Evolutionary conservation across 2,888 invertebrate species (phyloP).

Genomic region (Vannuccia rotundouncinata): DNA sequence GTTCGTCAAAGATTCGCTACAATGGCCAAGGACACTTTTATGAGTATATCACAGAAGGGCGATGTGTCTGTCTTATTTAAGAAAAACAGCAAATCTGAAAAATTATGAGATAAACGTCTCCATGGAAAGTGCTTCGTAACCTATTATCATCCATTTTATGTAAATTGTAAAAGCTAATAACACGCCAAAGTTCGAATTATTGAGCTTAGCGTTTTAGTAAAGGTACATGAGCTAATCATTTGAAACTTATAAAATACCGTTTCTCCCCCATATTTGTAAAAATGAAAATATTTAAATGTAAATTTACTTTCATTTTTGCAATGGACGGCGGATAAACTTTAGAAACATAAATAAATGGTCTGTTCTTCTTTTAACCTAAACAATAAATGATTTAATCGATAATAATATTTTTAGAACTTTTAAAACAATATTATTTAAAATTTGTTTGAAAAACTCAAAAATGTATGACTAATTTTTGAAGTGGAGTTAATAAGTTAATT

Average conservation of each 20-base stretch:
- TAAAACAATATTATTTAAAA: too few relatives aligned
- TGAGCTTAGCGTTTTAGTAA: not conserved
- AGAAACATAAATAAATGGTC: too few relatives aligned
- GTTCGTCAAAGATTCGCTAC: not conserved
- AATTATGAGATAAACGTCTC: constrained; percentile 5
- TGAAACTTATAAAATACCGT: not conserved
- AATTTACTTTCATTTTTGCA: too few relatives aligned
- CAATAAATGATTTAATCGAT: too few relatives aligned
- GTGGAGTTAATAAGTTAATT: too few relatives aligned
- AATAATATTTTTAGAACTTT: too few relatives aligned
- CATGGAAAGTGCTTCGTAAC: constrained; percentile 11
- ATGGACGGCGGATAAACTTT: too few relatives aligned
- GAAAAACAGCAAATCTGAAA: not conserved
- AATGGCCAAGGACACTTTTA: not conserved
- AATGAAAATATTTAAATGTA: not conserved
- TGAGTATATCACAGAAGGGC: not conserved
- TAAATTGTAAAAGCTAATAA: too few relatives aligned
- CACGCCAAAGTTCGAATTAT: constrained; percentile 30
- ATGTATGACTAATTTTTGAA: too few relatives aligned
- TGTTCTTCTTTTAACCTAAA: too few relatives aligned
- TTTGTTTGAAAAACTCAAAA: too few relatives aligned
- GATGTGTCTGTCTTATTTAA: constrained; percentile 2
- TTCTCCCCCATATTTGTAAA: not conserved
- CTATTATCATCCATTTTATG: too few relatives aligned
- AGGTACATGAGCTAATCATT: constrained; percentile 6